Evolutionary conservation across 2,113 vertebrate species (phyloP).

Genomic region (Urocolius indicus): DNA sequence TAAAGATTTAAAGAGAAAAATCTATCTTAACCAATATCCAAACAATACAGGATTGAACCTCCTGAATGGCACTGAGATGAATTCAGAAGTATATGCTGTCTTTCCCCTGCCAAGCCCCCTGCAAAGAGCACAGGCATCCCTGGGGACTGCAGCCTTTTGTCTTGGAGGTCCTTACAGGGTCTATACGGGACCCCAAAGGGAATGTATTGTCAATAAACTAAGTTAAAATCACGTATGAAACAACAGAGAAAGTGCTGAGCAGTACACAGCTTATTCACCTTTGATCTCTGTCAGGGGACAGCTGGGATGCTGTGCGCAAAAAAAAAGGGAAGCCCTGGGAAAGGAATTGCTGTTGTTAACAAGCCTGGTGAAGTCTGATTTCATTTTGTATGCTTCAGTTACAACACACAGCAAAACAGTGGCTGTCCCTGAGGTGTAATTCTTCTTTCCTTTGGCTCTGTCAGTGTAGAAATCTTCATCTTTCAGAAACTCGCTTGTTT

Average conservation of each 20-base stretch:
- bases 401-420: background rate
- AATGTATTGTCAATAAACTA: background rate
- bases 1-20: background rate
- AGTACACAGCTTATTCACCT: background rate
- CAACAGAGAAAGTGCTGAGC: background rate
- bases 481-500: background rate
- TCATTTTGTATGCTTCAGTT: background rate
- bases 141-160: background rate
- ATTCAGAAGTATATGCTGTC: rapidly evolving
- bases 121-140: rapidly evolving
- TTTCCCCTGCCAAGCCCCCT: rapidly evolving
- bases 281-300: background rate
- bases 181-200: background rate
- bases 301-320: background rate
- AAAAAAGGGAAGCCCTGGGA: background rate
- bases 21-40: background rate
- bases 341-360: background rate
- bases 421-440: background rate
- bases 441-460: background rate
- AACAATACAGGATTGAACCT: background rate
- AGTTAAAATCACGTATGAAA: background rate
- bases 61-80: background rate
- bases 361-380: background rate
- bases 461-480: background rate
- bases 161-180: background rate